Conservation (phyloP, 2,888 invertebrate genomes). For the Tinea semifulvella region DNA sequence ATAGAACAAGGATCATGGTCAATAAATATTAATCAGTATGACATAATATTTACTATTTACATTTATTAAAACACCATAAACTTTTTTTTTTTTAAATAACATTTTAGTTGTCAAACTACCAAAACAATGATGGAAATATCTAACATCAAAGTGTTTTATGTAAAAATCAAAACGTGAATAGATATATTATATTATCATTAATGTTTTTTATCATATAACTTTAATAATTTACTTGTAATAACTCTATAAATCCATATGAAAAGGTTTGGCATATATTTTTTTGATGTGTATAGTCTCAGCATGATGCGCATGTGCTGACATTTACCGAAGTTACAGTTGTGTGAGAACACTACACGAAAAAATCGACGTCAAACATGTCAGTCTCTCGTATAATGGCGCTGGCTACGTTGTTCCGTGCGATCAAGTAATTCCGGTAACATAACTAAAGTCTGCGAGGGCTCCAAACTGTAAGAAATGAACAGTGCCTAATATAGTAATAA, state of each 20-base stretch:
- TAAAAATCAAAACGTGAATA: no score
- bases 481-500: conserved; percentile 15
- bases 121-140: no score
- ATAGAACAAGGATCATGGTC: no score
- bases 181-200: no score
- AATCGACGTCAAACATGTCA: conserved; percentile 48
- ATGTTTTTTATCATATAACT: no score
- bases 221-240: no score
- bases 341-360: conserved; percentile 29
- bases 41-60: no score
- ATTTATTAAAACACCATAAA: no score
- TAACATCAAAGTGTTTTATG: no score
- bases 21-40: no score
- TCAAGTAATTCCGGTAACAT: conserved; percentile 28
- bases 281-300: conserved; percentile 6
- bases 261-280: conserved; percentile 3
- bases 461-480: conserved; percentile 22
- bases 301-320: conserved; percentile 27
- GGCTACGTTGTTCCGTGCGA: conserved; percentile 44
- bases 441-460: conserved; percentile 27
- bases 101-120: no score
- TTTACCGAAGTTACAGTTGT: conserved; percentile 16
- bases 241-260: neutral
- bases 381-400: conserved; percentile 45
- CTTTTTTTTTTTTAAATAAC: no score